Evolutionary conservation across 2,888 invertebrate genomes (phyloP).

Genomic region (Automeris io): DNA sequence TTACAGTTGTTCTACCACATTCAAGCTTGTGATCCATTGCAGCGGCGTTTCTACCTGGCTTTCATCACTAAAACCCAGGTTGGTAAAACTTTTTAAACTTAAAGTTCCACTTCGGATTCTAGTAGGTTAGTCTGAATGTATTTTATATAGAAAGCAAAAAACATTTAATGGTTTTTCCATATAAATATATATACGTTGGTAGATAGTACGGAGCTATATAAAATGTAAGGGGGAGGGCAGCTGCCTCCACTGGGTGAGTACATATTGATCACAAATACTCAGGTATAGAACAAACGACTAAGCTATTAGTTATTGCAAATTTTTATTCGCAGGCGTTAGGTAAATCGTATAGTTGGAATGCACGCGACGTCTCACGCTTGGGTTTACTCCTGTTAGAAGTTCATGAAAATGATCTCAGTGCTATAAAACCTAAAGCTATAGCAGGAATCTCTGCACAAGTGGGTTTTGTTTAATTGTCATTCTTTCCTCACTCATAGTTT

Average conservation of each 20-base stretch:
- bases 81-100: too few relatives aligned
- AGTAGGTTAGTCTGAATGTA: not conserved
- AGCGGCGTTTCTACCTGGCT: conserved; percentile 52
- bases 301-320: conserved; percentile 3
- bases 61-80: conserved; percentile 66
- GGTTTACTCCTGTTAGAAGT: conserved; percentile 57
- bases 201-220: too few relatives aligned
- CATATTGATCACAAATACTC: too few relatives aligned
- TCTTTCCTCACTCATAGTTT: too few relatives aligned
- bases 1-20: conserved; percentile 62
- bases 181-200: too few relatives aligned
- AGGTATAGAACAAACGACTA: too few relatives aligned
- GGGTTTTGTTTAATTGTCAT: conserved; percentile 8
- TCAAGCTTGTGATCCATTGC: conserved; percentile 58
- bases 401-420: conserved; percentile 40
- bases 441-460: conserved; percentile 56
- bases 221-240: too few relatives aligned
- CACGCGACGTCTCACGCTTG: conserved; percentile 54
- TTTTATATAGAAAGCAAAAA: conserved; percentile 4
- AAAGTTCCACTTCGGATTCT: too few relatives aligned
- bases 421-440: conserved; percentile 57
- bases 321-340: conserved; percentile 48
- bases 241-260: too few relatives aligned
- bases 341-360: conserved; percentile 62
- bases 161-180: too few relatives aligned